phyloP scores from a whole-genome alignment of 2,797 vertebrate species.

The Rhodeus uyekii region DNA sequence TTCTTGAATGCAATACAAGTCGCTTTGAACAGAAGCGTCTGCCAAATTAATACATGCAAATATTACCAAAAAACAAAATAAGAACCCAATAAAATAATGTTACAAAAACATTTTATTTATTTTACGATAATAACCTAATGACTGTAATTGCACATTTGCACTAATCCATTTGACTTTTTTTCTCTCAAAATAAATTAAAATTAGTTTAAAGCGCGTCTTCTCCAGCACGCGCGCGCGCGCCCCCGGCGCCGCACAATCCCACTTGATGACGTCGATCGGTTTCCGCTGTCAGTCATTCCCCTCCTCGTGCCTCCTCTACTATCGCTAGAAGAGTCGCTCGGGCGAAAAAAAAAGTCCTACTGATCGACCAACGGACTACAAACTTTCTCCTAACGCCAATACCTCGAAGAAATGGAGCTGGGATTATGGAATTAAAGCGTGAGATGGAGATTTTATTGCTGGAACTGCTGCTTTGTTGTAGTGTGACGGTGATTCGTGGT shows the following conservation, averaged over 20 bases:
- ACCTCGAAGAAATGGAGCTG: constrained; percentile 66
- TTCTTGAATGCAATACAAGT: too few species aligned
- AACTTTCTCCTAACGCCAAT: constrained; percentile 57
- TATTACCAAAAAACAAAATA: too few species aligned
- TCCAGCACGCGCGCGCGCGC: too few species aligned
- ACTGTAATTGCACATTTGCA: too few species aligned
- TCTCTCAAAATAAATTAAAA: too few species aligned
- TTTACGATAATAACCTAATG: too few species aligned
- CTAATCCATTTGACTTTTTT: too few species aligned
- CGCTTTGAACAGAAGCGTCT: too few species aligned
- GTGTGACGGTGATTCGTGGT: constrained; percentile 70
- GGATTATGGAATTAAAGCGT: constrained; percentile 64
- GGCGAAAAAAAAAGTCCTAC: constrained; percentile 57
- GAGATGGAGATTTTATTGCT: constrained; percentile 72
- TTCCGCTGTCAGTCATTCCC: constrained; percentile 66
- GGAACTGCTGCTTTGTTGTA: constrained; percentile 68
- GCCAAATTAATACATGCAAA: too few species aligned
- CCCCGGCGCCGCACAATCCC: constrained; percentile 33
- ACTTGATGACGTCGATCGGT: constrained; percentile 68
- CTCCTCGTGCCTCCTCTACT: constrained; percentile 54
- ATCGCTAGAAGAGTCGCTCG: constrained; percentile 63
- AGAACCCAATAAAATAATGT: too few species aligned
- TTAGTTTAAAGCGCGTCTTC: too few species aligned
- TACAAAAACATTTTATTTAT: too few species aligned
- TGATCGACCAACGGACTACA: constrained; percentile 42